These are phyloP conservation scores for Taxidea taxus DNA, from an alignment of 2,113 vertebrate genomes.

Conservation along the genomic window DNA sequence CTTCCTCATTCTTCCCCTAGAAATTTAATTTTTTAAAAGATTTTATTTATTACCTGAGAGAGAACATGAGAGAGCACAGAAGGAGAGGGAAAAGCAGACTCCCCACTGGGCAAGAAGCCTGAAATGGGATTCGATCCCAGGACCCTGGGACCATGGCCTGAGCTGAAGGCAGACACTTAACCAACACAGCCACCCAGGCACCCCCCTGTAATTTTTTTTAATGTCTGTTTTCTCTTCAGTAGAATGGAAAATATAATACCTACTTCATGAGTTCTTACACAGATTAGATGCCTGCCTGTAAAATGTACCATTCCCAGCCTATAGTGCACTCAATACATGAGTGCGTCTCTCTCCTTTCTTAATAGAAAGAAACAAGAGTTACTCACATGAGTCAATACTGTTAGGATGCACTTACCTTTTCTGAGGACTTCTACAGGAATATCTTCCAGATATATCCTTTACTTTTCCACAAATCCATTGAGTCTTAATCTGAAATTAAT, in stretches of 20 bases:
- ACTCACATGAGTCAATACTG: not conserved
- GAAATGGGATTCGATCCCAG: not conserved
- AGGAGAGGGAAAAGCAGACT: not conserved
- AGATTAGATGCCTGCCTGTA: not conserved
- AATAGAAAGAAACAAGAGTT: not conserved
- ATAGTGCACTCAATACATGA: not conserved
- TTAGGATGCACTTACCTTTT: not conserved
- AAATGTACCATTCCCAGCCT: not conserved
- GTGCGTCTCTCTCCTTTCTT: not conserved
- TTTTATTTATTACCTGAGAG: not conserved
- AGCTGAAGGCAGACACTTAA: not conserved
- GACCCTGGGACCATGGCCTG: not conserved
- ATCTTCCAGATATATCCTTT: not conserved
- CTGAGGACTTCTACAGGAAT: not conserved
- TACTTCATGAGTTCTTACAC: not conserved
- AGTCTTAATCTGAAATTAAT: not conserved
- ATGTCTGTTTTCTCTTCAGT: not conserved
- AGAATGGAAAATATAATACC: not conserved
- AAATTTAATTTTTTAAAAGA: not conserved
- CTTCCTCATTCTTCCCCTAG: not conserved
- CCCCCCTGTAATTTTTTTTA: not conserved
- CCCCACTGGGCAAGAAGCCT: not conserved
- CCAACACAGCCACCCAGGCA: no score
- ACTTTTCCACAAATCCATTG: not conserved
- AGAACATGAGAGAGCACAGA: not conserved